phyloP scores from a whole-genome alignment of 2,797 vertebrate genomes.

The Phoxinus dragarum region DNA sequence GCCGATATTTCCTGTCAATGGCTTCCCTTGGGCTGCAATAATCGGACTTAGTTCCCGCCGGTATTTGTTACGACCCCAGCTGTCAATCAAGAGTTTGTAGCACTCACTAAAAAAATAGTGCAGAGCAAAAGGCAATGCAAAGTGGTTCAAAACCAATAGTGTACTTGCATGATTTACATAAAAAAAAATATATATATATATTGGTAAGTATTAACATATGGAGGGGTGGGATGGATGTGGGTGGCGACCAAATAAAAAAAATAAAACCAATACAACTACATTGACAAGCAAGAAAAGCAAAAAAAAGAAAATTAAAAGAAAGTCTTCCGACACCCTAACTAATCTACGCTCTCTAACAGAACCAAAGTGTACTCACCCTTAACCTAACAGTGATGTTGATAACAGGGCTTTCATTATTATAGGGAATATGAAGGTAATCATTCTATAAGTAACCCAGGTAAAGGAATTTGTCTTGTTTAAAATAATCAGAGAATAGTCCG shows the following conservation, averaged over 20 bases:
- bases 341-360: not conserved
- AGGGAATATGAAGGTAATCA: not conserved
- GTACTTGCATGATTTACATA: not conserved
- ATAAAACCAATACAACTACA: not conserved
- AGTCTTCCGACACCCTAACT: not conserved
- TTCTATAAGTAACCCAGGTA: not conserved
- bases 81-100: not conserved
- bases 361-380: not conserved
- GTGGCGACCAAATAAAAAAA: not conserved
- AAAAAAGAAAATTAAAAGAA: not conserved
- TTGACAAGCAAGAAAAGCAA: not conserved
- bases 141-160: not conserved
- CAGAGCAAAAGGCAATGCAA: not conserved
- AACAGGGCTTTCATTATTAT: not conserved
- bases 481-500: not conserved
- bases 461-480: not conserved
- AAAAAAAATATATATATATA: too few species aligned
- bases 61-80: not conserved
- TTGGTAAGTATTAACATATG: not conserved
- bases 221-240: not conserved
- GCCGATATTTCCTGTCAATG: not conserved
- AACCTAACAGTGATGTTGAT: not conserved
- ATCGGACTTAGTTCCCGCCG: too few species aligned
- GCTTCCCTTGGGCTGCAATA: not conserved
- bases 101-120: not conserved